phyloP scores from a whole-genome alignment of 2,888 invertebrate genomes.

The Amblyteles armatorius region DNA sequence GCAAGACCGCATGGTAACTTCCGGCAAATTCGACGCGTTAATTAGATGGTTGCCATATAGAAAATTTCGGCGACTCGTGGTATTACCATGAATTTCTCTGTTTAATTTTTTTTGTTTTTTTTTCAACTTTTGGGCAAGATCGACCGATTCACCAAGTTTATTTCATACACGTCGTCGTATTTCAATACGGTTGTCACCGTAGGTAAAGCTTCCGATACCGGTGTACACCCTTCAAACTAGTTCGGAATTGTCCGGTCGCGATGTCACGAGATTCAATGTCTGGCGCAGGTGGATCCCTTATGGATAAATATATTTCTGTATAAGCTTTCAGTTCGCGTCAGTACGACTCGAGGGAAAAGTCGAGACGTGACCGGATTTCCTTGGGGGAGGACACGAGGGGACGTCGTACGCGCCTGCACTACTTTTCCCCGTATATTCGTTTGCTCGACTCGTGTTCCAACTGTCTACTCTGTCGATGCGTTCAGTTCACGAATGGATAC shows the following conservation, averaged over 20 bases:
- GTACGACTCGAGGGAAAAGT: constrained; percentile 22
- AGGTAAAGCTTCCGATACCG: constrained; percentile 2
- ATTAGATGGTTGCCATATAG: too few relatives aligned
- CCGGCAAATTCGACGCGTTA: too few relatives aligned
- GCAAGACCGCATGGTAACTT: too few relatives aligned
- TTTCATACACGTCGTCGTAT: constrained; percentile 5
- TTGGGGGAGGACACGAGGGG: constrained; percentile 32
- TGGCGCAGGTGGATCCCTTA: neutral
- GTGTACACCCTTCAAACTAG: constrained; percentile 1
- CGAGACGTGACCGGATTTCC: constrained; percentile 50
- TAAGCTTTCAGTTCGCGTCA: constrained; percentile 7
- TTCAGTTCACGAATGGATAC: neutral
- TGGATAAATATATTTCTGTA: constrained; percentile 27
- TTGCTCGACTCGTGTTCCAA: constrained; percentile 15
- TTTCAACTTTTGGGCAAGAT: neutral
- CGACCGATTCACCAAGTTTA: neutral
- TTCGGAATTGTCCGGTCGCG: constrained; percentile 1
- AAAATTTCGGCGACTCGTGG: too few relatives aligned
- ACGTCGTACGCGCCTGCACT: neutral
- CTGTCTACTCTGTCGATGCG: neutral
- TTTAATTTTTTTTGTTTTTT: neutral
- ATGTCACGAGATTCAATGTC: constrained; percentile 23
- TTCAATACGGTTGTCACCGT: constrained; percentile 8
- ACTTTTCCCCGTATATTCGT: neutral
- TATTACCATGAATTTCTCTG: too few relatives aligned